phyloP scores from a whole-genome alignment of 2,113 vertebrate genomes.

The Arizona elegans region DNA sequence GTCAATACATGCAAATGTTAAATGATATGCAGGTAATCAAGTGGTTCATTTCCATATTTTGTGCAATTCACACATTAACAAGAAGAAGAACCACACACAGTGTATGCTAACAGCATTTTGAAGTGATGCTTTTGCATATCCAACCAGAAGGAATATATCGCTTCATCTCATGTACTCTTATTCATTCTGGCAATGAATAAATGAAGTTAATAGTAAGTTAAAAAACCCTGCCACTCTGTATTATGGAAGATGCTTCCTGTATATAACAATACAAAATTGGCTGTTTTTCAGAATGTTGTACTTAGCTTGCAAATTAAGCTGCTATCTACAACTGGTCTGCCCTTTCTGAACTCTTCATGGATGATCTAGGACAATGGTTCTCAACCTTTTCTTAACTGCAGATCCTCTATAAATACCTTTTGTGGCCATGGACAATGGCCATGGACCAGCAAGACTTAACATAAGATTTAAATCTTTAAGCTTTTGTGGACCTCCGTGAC shows the following conservation, averaged over 20 bases:
- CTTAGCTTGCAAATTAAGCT: slow-evolving; percentile 33
- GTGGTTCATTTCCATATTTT: slow-evolving; percentile 33
- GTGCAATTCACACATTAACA: slow-evolving; percentile 13
- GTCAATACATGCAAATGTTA: neutral
- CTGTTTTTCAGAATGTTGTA: slow-evolving; percentile 6
- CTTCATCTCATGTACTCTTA: neutral
- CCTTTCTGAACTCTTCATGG: slow-evolving; percentile 15
- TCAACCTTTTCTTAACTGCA: neutral
- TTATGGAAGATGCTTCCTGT: slow-evolving; percentile 20
- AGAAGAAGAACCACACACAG: slow-evolving; percentile 24
- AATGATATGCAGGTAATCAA: slow-evolving; percentile 10
- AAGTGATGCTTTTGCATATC: slow-evolving; percentile 3
- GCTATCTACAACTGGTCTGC: neutral
- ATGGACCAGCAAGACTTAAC: neutral
- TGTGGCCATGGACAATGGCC: neutral
- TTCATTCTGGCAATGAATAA: slow-evolving; percentile 29
- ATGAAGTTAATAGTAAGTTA: slow-evolving; percentile 45
- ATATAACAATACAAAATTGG: slow-evolving; percentile 23
- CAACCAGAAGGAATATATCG: slow-evolving; percentile 21
- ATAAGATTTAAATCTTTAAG: neutral
- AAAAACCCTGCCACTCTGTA: slow-evolving; percentile 15
- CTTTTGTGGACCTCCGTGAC: neutral
- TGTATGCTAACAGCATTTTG: neutral
- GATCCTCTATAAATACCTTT: neutral
- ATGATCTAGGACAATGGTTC: neutral